phyloP scores from a whole-genome alignment of 1,140 invertebrate genomes.

The Dendrolimus kikuchii region DNA sequence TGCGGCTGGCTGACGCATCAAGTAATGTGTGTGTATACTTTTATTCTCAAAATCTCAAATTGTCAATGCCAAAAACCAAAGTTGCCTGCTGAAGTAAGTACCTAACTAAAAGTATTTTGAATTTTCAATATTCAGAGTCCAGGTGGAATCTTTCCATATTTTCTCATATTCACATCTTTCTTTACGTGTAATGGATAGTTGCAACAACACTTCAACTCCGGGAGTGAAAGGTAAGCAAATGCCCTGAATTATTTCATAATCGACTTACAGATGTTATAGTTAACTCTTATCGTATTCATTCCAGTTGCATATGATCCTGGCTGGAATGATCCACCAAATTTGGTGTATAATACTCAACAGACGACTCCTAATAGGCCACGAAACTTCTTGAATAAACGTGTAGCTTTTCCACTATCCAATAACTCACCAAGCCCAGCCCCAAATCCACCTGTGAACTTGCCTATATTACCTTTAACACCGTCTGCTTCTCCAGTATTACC shows the following conservation, averaged over 20 bases:
- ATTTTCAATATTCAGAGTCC: too few species aligned
- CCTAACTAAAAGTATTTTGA: too few species aligned
- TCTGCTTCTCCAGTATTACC: constrained; percentile 17
- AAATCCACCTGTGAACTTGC: constrained; percentile 26
- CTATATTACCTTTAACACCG: constrained; percentile 28
- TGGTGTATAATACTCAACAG: constrained; percentile 55
- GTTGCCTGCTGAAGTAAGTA: too few species aligned
- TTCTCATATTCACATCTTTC: too few species aligned
- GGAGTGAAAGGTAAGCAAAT: constrained; percentile 32
- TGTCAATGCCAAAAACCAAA: too few species aligned
- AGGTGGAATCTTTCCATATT: too few species aligned
- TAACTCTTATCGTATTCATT: constrained; percentile 21
- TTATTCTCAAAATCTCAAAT: too few species aligned
- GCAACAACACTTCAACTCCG: constrained; percentile 21
- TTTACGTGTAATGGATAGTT: constrained; percentile 30
- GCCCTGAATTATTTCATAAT: too few species aligned
- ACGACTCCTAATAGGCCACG: constrained; percentile 54
- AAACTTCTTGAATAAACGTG: constrained; percentile 69
- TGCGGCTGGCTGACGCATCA: too few species aligned
- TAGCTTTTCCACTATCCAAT: constrained; percentile 66
- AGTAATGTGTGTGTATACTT: too few species aligned
- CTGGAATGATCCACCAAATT: constrained; percentile 73
- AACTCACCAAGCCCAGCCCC: constrained; percentile 18
- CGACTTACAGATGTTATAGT: background rate
- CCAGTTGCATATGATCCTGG: constrained; percentile 65